These are phyloP conservation scores for Cydia fagiglandana DNA, from an alignment of 1,140 invertebrate genomes.

Conservation along the genomic window DNA sequence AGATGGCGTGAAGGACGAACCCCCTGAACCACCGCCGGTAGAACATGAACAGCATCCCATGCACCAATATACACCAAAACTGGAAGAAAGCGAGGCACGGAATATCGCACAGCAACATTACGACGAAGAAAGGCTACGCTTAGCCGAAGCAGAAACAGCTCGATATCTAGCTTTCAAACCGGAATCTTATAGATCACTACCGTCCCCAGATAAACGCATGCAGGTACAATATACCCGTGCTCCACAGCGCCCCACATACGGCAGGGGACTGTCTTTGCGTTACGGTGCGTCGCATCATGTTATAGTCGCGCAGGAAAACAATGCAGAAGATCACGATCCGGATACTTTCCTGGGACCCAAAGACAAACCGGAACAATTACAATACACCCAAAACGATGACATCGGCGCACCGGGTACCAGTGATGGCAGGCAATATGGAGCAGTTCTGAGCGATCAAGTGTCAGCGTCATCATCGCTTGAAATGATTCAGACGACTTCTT, in stretches of 20 bases:
- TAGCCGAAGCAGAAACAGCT: constrained; percentile 62
- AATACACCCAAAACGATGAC: constrained; percentile 49
- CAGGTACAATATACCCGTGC: constrained; percentile 50
- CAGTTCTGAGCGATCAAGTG: constrained; percentile 58
- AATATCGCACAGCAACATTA: constrained; percentile 50
- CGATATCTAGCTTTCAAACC: constrained; percentile 68
- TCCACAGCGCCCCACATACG: constrained; percentile 49
- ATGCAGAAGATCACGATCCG: constrained; percentile 54
- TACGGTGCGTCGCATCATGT: constrained; percentile 65
- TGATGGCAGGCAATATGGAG: constrained; percentile 58
- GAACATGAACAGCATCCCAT: constrained; percentile 50
- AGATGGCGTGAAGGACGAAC: constrained; percentile 69
- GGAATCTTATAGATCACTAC: constrained; percentile 55
- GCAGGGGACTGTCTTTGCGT: constrained; percentile 54
- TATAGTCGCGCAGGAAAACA: constrained; percentile 58
- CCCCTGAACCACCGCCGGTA: constrained; percentile 50
- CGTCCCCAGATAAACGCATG: constrained; percentile 50
- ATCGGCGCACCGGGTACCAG: constrained; percentile 36
- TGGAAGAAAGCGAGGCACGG: constrained; percentile 49
- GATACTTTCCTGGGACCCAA: constrained; percentile 57
- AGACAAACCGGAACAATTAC: constrained; percentile 56
- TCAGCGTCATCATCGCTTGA: constrained; percentile 63
- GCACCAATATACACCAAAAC: constrained; percentile 55
- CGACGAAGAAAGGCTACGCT: constrained; percentile 62
- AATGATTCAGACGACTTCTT: constrained; percentile 70